Conservation (phyloP, 2,888 invertebrate genomes). For the Tenodera sinensis region DNA sequence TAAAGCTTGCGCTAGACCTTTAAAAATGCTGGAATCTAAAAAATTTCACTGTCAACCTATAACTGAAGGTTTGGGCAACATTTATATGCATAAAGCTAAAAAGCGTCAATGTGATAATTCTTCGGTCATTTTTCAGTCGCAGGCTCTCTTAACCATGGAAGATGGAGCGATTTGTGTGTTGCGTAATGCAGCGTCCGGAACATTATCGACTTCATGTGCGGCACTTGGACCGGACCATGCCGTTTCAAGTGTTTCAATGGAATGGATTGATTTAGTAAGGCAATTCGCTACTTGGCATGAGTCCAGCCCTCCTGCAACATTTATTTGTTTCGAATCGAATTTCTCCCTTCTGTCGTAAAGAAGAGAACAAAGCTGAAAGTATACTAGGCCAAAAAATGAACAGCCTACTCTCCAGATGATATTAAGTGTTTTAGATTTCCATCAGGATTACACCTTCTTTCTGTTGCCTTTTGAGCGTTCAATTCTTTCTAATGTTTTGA, state of each 20-base stretch:
- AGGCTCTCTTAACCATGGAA: too few relatives aligned
- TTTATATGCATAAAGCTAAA: too few relatives aligned
- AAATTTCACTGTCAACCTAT: too few relatives aligned
- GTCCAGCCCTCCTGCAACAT: background rate
- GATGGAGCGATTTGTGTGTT: too few relatives aligned
- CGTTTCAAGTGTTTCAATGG: background rate
- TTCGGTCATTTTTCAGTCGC: too few relatives aligned
- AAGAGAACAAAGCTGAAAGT: background rate
- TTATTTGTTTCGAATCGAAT: conserved; percentile 1
- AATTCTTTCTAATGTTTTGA: too few relatives aligned
- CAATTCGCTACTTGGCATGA: background rate
- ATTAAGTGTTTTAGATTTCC: background rate
- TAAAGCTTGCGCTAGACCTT: too few relatives aligned
- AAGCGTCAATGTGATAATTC: too few relatives aligned
- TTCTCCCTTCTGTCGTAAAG: background rate
- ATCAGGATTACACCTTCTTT: background rate
- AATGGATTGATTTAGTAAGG: background rate
- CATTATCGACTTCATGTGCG: background rate
- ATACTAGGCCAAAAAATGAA: background rate
- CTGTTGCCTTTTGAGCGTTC: too few relatives aligned
- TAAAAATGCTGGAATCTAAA: too few relatives aligned
- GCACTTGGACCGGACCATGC: background rate
- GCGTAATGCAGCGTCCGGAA: background rate
- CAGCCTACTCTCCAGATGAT: background rate
- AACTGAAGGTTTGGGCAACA: too few relatives aligned